phyloP scores from a whole-genome alignment of 2,888 invertebrate species.

The Xanthostigma xanthostigma region DNA sequence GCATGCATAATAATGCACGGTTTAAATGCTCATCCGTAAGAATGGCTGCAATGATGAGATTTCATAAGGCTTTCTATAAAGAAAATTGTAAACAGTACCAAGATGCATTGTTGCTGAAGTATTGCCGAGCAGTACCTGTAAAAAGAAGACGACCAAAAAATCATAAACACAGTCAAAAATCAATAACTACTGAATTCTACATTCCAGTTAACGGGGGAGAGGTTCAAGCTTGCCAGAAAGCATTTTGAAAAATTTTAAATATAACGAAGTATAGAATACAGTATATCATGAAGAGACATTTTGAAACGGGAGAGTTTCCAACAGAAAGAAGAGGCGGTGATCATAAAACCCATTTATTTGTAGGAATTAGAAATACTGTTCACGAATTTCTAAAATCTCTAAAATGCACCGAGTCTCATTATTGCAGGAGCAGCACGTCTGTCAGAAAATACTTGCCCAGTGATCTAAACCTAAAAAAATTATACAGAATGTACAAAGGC shows the following conservation, averaged over 20 bases:
- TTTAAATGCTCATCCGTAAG: no score
- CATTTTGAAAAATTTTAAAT: slow-evolving; percentile 8
- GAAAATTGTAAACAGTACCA: neutral
- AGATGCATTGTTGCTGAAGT: slow-evolving; percentile 8
- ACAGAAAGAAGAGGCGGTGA: slow-evolving; percentile 11
- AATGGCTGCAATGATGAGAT: no score
- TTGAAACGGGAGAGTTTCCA: slow-evolving; percentile 9
- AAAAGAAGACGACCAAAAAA: slow-evolving; percentile 4
- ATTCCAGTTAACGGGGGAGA: neutral
- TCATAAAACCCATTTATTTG: slow-evolving; percentile 8
- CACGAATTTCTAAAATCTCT: slow-evolving; percentile 13
- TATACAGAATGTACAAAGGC: slow-evolving; percentile 5
- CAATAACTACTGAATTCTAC: neutral
- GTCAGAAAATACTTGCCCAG: slow-evolving; percentile 9
- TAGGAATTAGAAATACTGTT: slow-evolving; percentile 11
- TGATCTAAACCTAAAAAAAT: slow-evolving; percentile 12
- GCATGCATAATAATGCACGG: no score
- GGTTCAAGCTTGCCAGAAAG: slow-evolving; percentile 6
- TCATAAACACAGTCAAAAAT: slow-evolving; percentile 1
- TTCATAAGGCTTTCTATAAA: no score
- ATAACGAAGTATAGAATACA: slow-evolving; percentile 10
- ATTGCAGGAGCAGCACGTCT: neutral
- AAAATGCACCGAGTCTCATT: slow-evolving; percentile 11
- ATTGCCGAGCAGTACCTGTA: slow-evolving; percentile 4
- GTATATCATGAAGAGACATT: slow-evolving; percentile 12